phyloP scores from a whole-genome alignment of 1,140 invertebrate species.

The Drosophila rufa region DNA sequence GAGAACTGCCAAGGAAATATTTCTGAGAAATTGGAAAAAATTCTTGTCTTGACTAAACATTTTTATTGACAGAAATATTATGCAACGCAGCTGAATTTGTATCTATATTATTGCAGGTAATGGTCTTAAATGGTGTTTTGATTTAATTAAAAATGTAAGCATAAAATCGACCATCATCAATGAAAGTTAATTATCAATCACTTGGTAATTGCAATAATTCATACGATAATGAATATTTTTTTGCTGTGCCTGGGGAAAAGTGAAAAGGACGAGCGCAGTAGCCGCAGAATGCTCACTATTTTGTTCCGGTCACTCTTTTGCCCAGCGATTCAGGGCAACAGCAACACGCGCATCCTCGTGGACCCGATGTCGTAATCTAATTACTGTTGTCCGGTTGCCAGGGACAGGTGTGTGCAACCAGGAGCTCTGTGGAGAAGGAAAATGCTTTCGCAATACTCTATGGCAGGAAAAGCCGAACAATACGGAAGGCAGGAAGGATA shows the following conservation, averaged over 20 bases:
- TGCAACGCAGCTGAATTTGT: not conserved
- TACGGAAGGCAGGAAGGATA: constrained; percentile 18
- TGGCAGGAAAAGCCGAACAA: constrained; percentile 11
- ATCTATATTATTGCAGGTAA: too few species aligned
- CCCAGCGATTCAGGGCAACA: constrained; percentile 11
- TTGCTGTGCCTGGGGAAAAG: not conserved
- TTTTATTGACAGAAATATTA: not conserved
- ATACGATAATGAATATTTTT: not conserved
- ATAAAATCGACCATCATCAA: too few species aligned
- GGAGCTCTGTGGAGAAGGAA: not conserved
- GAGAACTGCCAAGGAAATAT: not conserved
- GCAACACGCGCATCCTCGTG: constrained; percentile 37
- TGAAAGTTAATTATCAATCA: not conserved
- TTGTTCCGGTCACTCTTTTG: constrained; percentile 27
- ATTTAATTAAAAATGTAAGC: too few species aligned
- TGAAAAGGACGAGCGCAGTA: constrained; percentile 1
- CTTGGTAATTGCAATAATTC: not conserved
- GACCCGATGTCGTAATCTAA: constrained; percentile 60
- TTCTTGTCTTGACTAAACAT: not conserved
- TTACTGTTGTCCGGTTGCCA: constrained; percentile 36
- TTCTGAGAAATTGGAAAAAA: not conserved
- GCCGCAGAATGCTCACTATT: not conserved
- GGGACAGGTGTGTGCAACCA: constrained; percentile 28
- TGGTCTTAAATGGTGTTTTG: too few species aligned
- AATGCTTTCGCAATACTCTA: constrained; percentile 26